phyloP scores from a whole-genome alignment of 2,113 vertebrate genomes.

The Phalacrocorax pelagicus region DNA sequence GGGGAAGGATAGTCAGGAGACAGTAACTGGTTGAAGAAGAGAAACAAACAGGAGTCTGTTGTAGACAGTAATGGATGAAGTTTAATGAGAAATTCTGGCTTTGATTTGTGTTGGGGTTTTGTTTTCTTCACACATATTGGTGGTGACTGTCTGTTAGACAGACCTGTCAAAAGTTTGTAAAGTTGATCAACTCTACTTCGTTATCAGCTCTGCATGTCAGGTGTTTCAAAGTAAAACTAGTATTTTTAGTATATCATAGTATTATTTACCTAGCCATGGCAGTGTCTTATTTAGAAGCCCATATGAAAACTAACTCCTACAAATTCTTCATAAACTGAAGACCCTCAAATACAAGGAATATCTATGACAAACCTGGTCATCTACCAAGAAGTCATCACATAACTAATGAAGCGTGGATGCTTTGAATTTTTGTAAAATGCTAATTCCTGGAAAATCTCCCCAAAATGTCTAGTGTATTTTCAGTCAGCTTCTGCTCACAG shows the following conservation, averaged over 20 bases:
- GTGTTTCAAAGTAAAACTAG: background rate
- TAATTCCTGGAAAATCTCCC: background rate
- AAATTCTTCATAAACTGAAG: background rate
- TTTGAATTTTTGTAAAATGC: background rate
- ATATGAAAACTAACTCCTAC: background rate
- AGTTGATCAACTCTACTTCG: background rate
- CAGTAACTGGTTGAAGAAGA: background rate
- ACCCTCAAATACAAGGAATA: background rate
- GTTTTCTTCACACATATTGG: accelerated
- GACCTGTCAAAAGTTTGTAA: background rate
- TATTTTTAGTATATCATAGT: background rate
- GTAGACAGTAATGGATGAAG: background rate
- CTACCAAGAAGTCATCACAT: background rate
- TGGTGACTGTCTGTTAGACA: background rate
- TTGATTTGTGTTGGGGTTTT: background rate
- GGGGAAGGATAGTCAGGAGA: background rate
- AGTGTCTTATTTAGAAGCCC: background rate
- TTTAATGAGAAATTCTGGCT: background rate
- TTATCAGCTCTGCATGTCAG: background rate
- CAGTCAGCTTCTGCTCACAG: background rate
- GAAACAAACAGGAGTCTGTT: background rate
- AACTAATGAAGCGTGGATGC: background rate
- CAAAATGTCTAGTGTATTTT: background rate
- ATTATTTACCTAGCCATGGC: background rate
- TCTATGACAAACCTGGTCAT: background rate